Conservation (phyloP, 2,797 vertebrate species). For the Galaxias olidus region DNA sequence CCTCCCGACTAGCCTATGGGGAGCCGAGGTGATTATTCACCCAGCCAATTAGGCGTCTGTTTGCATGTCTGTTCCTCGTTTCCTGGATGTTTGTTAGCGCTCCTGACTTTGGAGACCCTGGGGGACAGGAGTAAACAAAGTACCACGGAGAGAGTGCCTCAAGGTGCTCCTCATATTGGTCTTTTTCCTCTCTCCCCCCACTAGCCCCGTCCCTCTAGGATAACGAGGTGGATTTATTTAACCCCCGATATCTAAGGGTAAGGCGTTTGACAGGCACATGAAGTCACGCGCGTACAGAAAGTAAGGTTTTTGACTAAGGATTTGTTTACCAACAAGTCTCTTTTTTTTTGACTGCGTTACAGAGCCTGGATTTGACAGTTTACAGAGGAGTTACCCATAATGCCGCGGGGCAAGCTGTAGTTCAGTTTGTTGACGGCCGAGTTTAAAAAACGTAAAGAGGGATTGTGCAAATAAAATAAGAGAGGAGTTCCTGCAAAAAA, state of each 20-base stretch:
- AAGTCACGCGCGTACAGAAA: conserved; percentile 28
- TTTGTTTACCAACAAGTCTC: neutral
- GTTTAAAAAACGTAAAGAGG: conserved; percentile 28
- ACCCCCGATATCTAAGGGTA: neutral
- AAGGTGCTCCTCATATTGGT: conserved; percentile 5
- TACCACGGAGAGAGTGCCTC: conserved; percentile 17
- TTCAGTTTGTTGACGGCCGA: conserved; percentile 23
- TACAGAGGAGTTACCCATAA: conserved; percentile 1
- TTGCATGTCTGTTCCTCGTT: conserved; percentile 47
- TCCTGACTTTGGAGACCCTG: conserved; percentile 30
- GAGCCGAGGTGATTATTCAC: conserved; percentile 71
- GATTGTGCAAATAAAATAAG: conserved; percentile 26
- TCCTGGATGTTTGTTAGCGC: conserved; percentile 46
- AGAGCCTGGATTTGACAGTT: neutral
- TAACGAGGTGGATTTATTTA: conserved; percentile 12
- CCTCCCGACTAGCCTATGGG: conserved; percentile 43
- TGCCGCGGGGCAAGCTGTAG: conserved; percentile 17
- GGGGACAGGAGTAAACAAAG: conserved; percentile 25
- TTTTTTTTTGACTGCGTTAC: neutral
- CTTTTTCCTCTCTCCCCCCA: conserved; percentile 15
- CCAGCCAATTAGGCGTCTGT: conserved; percentile 65
- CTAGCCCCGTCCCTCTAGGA: no score
- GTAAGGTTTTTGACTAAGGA: neutral
- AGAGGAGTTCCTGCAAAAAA: conserved; percentile 25
- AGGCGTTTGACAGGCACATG: conserved; percentile 14